Conservation (phyloP, 1,140 invertebrate species). For the Thaumatotibia leucotreta region DNA sequence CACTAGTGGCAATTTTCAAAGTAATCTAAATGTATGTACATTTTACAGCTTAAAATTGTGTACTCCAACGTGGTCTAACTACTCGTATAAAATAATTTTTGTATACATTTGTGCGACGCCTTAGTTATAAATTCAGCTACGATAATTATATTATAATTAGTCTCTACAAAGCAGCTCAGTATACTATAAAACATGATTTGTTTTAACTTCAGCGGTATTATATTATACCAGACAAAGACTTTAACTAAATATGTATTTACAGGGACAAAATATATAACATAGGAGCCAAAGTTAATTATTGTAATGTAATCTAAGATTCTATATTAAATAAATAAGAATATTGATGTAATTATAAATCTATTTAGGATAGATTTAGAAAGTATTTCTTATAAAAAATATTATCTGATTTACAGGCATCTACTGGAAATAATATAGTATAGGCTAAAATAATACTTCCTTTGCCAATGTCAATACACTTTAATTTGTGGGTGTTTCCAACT, state of each 20-base stretch:
- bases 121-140: no score
- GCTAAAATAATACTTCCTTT: no score
- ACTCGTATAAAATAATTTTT: background rate
- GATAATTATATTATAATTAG: background rate
- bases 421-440: no score
- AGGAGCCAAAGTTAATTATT: slow-evolving; percentile 21
- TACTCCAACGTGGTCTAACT: no score
- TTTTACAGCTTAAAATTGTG: no score
- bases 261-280: slow-evolving; percentile 22
- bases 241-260: slow-evolving; percentile 20
- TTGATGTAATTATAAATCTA: background rate
- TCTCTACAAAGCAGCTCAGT: background rate
- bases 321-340: background rate
- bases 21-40: no score
- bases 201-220: background rate
- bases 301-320: background rate
- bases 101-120: no score
- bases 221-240: background rate
- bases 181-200: background rate
- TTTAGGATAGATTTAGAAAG: background rate
- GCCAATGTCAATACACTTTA: no score
- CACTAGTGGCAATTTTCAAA: no score
- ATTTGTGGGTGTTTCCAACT: background rate
- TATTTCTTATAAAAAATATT: background rate
- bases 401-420: background rate